Percentiles rank a stretch among this genome's conserved stretches.
phyloP scores from a whole-genome alignment of 1,140 invertebrate species.

The Drosophila erecta region DNA sequence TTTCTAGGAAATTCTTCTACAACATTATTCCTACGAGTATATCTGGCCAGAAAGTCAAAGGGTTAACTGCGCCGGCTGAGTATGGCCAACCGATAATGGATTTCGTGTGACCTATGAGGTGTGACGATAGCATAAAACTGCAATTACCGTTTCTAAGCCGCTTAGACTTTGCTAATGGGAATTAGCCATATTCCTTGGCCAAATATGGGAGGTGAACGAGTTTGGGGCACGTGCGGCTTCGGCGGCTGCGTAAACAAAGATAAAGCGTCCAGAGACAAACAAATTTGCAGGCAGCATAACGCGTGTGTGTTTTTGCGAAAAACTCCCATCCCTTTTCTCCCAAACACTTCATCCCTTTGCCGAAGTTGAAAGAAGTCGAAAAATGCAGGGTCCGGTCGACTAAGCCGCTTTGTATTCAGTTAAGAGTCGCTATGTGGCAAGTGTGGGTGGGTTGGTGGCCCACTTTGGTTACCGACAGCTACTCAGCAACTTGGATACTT shows the following conservation, averaged over 20 bases:
- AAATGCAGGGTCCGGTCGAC: slow-evolving; percentile 41
- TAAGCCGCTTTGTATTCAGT: slow-evolving; percentile 44
- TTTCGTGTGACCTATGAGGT: slow-evolving; percentile 5
- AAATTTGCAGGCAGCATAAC: slow-evolving; percentile 33
- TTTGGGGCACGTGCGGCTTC: slow-evolving; percentile 41
- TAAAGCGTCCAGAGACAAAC: slow-evolving; percentile 40
- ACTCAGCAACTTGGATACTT: slow-evolving; percentile 22
- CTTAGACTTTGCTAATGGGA: slow-evolving; percentile 59
- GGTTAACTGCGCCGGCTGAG: slow-evolving; percentile 11
- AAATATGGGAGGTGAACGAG: neutral
- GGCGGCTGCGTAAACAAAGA: slow-evolving; percentile 68
- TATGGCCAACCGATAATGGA: slow-evolving; percentile 22
- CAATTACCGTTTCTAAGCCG: slow-evolving; percentile 67
- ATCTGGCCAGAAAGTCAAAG: slow-evolving; percentile 8
- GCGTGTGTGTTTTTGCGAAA: slow-evolving; percentile 20
- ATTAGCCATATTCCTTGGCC: slow-evolving; percentile 23
- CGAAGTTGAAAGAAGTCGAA: slow-evolving; percentile 37
- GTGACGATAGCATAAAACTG: slow-evolving; percentile 19
- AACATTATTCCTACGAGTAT: neutral
- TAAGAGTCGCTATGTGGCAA: slow-evolving; percentile 15
- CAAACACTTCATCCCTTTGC: slow-evolving; percentile 9
- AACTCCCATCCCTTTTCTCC: slow-evolving; percentile 1
- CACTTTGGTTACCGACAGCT: slow-evolving; percentile 54
- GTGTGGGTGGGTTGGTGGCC: slow-evolving; percentile 42
- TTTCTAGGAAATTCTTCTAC: neutral